These are phyloP conservation scores for Plagodis dolabraria DNA, from an alignment of 2,888 invertebrate species.

Conservation along the genomic window DNA sequence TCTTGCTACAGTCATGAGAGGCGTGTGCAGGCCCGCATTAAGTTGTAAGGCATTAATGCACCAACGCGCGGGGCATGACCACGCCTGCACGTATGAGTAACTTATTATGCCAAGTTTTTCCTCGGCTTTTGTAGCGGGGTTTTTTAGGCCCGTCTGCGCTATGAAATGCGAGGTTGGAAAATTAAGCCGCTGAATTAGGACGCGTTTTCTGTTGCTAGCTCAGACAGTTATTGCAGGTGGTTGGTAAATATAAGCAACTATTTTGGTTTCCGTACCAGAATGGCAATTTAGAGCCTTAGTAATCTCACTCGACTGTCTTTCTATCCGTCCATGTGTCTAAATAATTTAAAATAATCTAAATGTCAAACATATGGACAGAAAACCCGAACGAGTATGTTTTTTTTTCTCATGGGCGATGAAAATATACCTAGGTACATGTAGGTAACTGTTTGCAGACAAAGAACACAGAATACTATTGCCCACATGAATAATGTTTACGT, in stretches of 20 bases:
- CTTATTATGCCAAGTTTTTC: constrained; percentile 51
- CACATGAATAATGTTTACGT: no score
- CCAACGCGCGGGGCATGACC: constrained; percentile 65
- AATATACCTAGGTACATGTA: no score
- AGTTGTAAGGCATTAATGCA: constrained; percentile 77
- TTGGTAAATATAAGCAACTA: not conserved
- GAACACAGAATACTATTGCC: no score
- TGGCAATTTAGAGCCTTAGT: no score
- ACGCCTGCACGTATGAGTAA: constrained; percentile 54
- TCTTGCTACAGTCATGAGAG: constrained; percentile 59
- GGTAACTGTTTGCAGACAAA: no score
- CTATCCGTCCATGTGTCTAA: no score
- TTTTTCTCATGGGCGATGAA: no score
- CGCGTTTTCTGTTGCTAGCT: constrained; percentile 1
- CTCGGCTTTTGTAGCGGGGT: constrained; percentile 35
- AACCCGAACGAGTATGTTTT: no score
- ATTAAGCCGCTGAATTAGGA: constrained; percentile 45
- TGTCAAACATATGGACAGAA: no score
- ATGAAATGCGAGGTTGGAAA: constrained; percentile 51
- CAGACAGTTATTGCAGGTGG: not conserved
- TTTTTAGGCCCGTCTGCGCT: constrained; percentile 43
- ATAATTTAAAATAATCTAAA: no score
- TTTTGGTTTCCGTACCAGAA: no score
- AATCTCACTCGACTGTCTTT: no score
- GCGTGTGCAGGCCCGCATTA: constrained; percentile 72